Conservation (phyloP, 1,140 invertebrate genomes). For the Diorhabda sublineata region DNA sequence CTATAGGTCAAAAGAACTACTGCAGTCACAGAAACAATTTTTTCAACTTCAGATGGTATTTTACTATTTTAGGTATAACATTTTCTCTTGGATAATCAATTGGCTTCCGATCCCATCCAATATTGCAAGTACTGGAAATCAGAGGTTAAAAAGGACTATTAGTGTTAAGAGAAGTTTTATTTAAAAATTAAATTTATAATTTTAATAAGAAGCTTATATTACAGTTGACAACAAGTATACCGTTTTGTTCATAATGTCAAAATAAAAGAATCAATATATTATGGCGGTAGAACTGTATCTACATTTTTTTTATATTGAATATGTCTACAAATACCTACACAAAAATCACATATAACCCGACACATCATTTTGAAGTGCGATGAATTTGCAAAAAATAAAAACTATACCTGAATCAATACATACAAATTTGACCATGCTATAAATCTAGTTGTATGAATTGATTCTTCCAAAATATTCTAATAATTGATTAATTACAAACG, state of each 20-base stretch:
- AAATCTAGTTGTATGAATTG: background rate
- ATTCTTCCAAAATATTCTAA: background rate
- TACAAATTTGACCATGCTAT: no score
- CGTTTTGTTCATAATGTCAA: slow-evolving; percentile 15
- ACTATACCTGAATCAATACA: no score
- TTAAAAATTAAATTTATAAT: slow-evolving; percentile 22
- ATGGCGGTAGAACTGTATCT: slow-evolving; percentile 7
- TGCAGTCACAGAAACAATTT: no score
- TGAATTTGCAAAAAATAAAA: background rate
- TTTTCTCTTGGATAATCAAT: no score
- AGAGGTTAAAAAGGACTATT: background rate
- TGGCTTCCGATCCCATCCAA: no score
- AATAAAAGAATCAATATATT: slow-evolving; percentile 10
- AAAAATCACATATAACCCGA: slow-evolving; percentile 1
- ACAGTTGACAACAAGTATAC: slow-evolving; percentile 20
- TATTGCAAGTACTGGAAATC: no score
- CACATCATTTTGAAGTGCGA: background rate
- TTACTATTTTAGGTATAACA: no score
- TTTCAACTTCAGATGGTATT: no score
- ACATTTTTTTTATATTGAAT: background rate
- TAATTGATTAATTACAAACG: background rate
- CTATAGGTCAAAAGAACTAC: no score
- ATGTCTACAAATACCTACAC: background rate
- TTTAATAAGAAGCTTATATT: slow-evolving; percentile 23
- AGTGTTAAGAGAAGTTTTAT: slow-evolving; percentile 16